Conservation (phyloP, 2,888 invertebrate species). For the Hetaerina titia region DNA sequence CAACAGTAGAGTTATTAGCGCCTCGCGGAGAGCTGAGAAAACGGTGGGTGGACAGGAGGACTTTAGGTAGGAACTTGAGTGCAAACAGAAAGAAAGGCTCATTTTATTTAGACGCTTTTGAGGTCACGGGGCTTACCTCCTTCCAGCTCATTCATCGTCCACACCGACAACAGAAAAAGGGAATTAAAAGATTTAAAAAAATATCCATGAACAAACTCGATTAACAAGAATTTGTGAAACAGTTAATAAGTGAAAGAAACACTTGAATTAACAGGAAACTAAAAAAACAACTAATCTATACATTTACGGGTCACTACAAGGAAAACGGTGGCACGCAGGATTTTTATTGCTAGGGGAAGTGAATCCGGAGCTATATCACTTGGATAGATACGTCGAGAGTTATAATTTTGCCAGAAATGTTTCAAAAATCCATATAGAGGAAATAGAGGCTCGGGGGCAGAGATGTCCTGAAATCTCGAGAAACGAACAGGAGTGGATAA, state of each 20-base stretch:
- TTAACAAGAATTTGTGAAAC: background rate
- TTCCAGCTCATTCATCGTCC: background rate
- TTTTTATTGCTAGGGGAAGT: too few species aligned
- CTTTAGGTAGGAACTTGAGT: slow-evolving; percentile 6
- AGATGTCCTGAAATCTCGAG: too few species aligned
- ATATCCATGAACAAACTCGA: background rate
- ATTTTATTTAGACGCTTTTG: background rate
- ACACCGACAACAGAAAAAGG: background rate
- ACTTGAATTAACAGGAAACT: background rate
- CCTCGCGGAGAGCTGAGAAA: slow-evolving; percentile 16
- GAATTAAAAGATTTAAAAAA: slow-evolving; percentile 8
- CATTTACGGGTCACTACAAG: too few species aligned
- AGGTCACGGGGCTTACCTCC: background rate
- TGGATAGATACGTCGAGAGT: too few species aligned
- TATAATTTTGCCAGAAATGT: too few species aligned
- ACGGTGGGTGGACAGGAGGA: slow-evolving; percentile 5
- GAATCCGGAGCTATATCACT: too few species aligned
- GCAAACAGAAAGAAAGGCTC: background rate
- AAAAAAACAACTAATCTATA: too few species aligned
- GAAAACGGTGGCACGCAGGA: too few species aligned
- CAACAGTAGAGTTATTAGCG: slow-evolving; percentile 17
- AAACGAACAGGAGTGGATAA: too few species aligned
- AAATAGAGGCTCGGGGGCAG: too few species aligned
- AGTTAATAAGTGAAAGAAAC: background rate
- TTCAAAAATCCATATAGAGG: too few species aligned